Conservation (phyloP, 2,797 vertebrate species). For the Falco biarmicus region DNA sequence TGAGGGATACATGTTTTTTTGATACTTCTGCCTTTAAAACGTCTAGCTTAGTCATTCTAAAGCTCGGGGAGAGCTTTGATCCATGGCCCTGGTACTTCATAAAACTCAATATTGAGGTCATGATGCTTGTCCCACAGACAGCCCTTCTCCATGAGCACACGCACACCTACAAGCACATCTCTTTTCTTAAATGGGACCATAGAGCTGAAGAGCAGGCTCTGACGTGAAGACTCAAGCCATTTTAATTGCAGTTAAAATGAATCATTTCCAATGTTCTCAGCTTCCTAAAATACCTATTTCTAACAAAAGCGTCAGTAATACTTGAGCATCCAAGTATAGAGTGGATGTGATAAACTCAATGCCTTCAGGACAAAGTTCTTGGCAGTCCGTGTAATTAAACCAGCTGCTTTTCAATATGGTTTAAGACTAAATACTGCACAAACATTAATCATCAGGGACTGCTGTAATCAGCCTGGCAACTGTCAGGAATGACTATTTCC, state of each 20-base stretch:
- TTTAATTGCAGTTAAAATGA: conserved; percentile 12
- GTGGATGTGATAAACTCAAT: conserved; percentile 46
- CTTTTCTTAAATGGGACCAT: neutral
- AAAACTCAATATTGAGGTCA: neutral
- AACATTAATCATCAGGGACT: conserved; percentile 59
- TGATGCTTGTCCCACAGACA: neutral
- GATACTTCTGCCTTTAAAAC: neutral
- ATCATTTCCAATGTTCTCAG: neutral
- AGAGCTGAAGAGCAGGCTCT: neutral
- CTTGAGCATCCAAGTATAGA: conserved; percentile 30
- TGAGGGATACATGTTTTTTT: neutral
- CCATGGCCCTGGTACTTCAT: neutral
- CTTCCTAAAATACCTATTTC: conserved; percentile 37
- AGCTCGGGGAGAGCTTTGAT: neutral
- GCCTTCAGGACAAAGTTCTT: conserved; percentile 64
- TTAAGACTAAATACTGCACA: conserved; percentile 56
- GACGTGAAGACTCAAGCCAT: neutral
- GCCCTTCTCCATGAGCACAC: neutral
- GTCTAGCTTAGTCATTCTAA: neutral
- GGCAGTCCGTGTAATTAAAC: conserved; percentile 38
- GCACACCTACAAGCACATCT: neutral
- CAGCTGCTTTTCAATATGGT: conserved; percentile 58
- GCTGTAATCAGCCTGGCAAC: conserved; percentile 30
- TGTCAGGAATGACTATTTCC: neutral
- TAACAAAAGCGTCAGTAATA: conserved; percentile 43